Base-by-base conservation (phyloP, 2,888 invertebrate genomes). In the Phorcus lineatus region DNA sequence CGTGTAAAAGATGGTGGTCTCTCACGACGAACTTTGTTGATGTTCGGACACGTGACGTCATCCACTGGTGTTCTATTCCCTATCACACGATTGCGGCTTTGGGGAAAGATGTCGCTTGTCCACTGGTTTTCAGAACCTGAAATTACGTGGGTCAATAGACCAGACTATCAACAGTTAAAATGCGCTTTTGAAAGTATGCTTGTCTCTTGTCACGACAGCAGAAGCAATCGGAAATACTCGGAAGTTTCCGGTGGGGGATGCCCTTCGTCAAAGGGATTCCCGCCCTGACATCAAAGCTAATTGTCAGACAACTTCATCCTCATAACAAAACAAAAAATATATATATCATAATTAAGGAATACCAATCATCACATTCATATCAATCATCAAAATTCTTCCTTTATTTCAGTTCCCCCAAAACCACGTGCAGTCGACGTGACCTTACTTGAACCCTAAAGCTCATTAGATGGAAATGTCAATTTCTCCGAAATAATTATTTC, bases 11-110 rank as follows among this genome's bases (percentile, higher is more conserved):
- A 82, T 81, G 84, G 81, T 74, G 81, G 77, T 81, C 74, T 81
- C 77, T 57, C 57, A 31, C 57, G 79, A 80, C 82, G 83, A 86
- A 85, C 86, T 88, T 88, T 90, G 90, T 90, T 90, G 90, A 89
- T 89, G 89, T 87, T 90, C 87, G 85, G 84, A 83, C 83, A 82
- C 82, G 88, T 90, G 89, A 89, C 89, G 89, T 89, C 89, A 89
- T 83, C 82, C 75, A 76, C 78, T 80, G 79, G 83, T 80, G 82
- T 83, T 81, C 82, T 83, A 82, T 83, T 85, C 82, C 83, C 82
- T 74, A 81, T 74, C 81, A 79, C 79, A 81, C 19, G 47, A 24
- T 52, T 74, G 74, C 47, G 40, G 74, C 47, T 47, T 52, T 24
- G 62, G 17, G 62, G 28, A 16, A 74, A 74, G 74, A 74, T 74